Percentiles rank a stretch among this genome's conserved stretches.
phyloP scores from a whole-genome alignment of 2,888 invertebrate genomes.

The Drosophila subquinaria region DNA sequence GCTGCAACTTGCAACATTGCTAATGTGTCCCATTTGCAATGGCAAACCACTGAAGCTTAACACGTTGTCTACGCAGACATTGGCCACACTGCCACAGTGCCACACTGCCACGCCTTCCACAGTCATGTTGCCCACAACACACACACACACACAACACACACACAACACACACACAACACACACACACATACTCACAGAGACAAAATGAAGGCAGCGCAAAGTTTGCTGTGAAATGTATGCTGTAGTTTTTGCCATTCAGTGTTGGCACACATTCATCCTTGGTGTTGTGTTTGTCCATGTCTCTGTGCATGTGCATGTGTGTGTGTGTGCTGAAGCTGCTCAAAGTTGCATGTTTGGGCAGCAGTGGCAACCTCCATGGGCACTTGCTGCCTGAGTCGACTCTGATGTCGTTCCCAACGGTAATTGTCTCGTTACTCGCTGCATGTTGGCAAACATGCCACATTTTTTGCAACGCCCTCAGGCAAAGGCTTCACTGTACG shows the following conservation, averaged over 20 bases:
- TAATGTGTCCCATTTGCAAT: conserved; percentile 82
- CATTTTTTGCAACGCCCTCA: conserved; percentile 53
- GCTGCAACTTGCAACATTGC: conserved; percentile 66
- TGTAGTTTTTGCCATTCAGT: conserved; percentile 63
- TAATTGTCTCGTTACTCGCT: conserved; percentile 81
- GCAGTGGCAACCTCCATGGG: conserved; percentile 25
- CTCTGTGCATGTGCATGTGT: conserved; percentile 58
- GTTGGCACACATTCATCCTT: conserved; percentile 72
- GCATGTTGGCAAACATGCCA: conserved; percentile 75
- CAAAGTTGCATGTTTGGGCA: conserved; percentile 70
- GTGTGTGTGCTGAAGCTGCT: conserved; percentile 63
- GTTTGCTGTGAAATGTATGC: conserved; percentile 67
- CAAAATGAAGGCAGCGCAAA: conserved; percentile 42
- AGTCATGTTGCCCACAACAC: conserved; percentile 34
- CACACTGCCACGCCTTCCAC: conserved; percentile 50
- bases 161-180: not conserved
- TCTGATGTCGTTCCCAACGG: conserved; percentile 64
- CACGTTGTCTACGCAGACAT: conserved; percentile 81
- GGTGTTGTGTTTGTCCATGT: conserved; percentile 14
- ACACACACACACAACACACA: conserved; percentile 17
- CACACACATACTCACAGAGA: conserved; percentile 14
- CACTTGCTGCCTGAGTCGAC: conserved; percentile 28
- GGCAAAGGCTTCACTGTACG: conserved; percentile 43
- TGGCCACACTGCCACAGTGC: conserved; percentile 59
- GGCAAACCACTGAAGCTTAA: conserved; percentile 82